phyloP scores from a whole-genome alignment of 2,888 invertebrate species.

The Clivina fossor region DNA sequence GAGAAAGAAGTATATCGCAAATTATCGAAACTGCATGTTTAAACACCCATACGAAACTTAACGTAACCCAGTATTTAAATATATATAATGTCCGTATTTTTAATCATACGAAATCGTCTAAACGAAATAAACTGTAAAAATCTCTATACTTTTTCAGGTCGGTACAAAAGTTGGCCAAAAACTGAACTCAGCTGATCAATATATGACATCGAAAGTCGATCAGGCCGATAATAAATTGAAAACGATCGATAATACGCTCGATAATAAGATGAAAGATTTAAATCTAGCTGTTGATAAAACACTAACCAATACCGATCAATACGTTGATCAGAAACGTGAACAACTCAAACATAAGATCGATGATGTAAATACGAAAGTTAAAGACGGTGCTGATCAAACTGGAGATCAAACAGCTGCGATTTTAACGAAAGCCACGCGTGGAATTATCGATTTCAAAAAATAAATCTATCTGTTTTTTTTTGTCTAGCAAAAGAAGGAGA shows the following conservation, averaged over 20 bases:
- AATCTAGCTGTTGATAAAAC: constrained; percentile 37
- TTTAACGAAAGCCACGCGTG: constrained; percentile 40
- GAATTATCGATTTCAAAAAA: constrained; percentile 34
- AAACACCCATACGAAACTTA: too few relatives aligned
- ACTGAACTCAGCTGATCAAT: constrained; percentile 33
- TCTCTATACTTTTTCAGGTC: constrained; percentile 7
- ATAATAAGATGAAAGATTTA: constrained; percentile 36
- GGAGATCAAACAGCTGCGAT: constrained; percentile 37
- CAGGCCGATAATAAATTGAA: constrained; percentile 20
- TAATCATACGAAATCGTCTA: too few relatives aligned
- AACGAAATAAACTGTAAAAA: neutral
- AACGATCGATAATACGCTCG: constrained; percentile 29
- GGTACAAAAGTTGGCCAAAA: constrained; percentile 30
- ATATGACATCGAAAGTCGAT: constrained; percentile 27
- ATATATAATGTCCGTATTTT: too few relatives aligned
- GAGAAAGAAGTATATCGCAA: too few relatives aligned
- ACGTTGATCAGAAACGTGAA: constrained; percentile 40
- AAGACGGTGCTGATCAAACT: constrained; percentile 38
- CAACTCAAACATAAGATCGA: constrained; percentile 41
- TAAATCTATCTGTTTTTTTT: neutral
- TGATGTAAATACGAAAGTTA: constrained; percentile 39
- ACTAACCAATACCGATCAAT: constrained; percentile 38
- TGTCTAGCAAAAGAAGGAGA: constrained; percentile 22
- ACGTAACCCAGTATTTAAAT: too few relatives aligned
- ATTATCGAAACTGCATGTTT: too few relatives aligned